Percentiles rank a stretch among this genome's conserved stretches.
Conservation (phyloP, 2,888 invertebrate genomes). For the Bembecia ichneumoniformis region DNA sequence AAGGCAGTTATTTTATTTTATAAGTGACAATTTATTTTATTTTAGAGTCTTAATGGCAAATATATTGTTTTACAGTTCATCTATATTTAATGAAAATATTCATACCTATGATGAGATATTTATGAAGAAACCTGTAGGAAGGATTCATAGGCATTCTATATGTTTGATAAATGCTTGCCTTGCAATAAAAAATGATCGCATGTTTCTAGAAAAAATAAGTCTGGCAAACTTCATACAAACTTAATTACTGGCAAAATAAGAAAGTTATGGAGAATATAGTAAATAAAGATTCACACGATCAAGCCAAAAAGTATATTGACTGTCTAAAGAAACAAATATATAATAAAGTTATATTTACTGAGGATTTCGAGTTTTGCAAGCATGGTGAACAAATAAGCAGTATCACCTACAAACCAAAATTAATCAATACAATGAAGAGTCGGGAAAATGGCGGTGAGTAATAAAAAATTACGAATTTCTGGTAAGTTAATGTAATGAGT, state of each 20-base stretch:
- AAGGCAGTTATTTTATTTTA: too few relatives aligned
- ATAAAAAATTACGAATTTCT: too few relatives aligned
- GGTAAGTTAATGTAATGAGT: too few relatives aligned
- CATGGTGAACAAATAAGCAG: too few relatives aligned
- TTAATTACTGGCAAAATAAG: slow-evolving; percentile 17
- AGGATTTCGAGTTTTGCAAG: too few relatives aligned
- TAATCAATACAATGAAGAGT: too few relatives aligned
- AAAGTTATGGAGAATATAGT: slow-evolving; percentile 28
- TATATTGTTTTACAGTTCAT: too few relatives aligned
- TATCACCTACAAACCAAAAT: too few relatives aligned
- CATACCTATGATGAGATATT: slow-evolving; percentile 53
- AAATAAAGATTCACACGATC: slow-evolving; percentile 11
- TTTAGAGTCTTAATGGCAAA: too few relatives aligned
- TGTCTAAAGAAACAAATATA: slow-evolving; percentile 28
- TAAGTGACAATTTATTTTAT: too few relatives aligned
- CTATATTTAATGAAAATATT: slow-evolving; percentile 45
- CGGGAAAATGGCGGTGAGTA: too few relatives aligned
- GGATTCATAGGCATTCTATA: slow-evolving; percentile 20
- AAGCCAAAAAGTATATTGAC: slow-evolving; percentile 14
- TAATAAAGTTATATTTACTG: too few relatives aligned
- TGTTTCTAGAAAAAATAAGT: slow-evolving; percentile 30
- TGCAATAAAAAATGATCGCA: slow-evolving; percentile 24
- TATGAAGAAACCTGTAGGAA: slow-evolving; percentile 22
- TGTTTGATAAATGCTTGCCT: slow-evolving; percentile 25
- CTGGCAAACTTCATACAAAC: slow-evolving; percentile 30